phyloP scores from a whole-genome alignment of 2,888 invertebrate species.

The Pheosia gnoma region DNA sequence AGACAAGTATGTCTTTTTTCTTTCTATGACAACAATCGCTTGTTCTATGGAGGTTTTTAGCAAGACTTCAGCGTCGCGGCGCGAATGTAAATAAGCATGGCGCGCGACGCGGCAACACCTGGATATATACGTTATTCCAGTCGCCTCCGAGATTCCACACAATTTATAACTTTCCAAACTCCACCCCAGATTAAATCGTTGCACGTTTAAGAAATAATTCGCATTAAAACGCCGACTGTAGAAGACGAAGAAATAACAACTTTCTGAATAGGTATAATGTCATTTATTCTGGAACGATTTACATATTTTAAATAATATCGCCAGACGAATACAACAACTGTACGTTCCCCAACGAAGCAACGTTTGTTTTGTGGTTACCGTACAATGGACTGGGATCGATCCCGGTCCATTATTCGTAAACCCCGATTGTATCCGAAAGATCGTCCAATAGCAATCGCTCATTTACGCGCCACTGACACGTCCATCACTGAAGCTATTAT shows the following conservation, averaged over 20 bases:
- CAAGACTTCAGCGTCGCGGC: constrained; percentile 41
- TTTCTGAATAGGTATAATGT: constrained; percentile 21
- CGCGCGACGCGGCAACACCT: constrained; percentile 59
- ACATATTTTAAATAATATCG: constrained; percentile 9
- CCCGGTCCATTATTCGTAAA: no score
- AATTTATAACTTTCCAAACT: constrained; percentile 73
- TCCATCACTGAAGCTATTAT: no score
- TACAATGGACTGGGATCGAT: no score
- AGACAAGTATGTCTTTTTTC: no score
- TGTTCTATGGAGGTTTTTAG: constrained; percentile 66
- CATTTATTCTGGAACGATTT: constrained; percentile 39
- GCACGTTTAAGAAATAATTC: constrained; percentile 66
- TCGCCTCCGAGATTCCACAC: constrained; percentile 55
- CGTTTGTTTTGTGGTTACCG: no score
- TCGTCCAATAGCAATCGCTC: no score
- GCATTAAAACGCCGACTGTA: constrained; percentile 35
- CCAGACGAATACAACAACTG: no score
- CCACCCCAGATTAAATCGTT: constrained; percentile 55
- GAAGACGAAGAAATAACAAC: constrained; percentile 43
- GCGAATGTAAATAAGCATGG: constrained; percentile 66
- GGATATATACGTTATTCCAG: constrained; percentile 66
- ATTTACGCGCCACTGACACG: no score
- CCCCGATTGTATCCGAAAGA: no score
- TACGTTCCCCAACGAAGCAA: no score
- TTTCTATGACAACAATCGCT: no score